Evolutionary conservation across 2,888 invertebrate species (phyloP), one percentile per base, ranked within the genome.

Genomic region (Sinelater perroti): DNA sequence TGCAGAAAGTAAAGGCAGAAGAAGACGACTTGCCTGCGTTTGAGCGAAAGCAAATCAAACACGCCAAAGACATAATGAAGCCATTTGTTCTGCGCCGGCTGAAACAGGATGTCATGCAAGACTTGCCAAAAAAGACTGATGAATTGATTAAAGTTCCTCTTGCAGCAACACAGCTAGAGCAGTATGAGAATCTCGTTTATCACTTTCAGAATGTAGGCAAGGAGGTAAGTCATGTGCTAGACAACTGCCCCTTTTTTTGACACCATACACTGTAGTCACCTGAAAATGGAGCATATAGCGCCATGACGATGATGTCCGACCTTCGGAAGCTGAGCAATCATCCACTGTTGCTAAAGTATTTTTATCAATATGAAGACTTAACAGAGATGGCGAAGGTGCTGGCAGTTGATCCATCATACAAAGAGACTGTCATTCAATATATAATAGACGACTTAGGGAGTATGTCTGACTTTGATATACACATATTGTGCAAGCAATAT

Each of bases 61-160:
- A 96, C 71, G 97, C 97, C 0, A 97, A 97, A 75, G 84, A 90
- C 44, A 97, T 98, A 65, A 95, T 98, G 91, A 92, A 91, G 75
- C 98, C 98, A 0, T 98, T 98, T 76, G 88, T 97, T 2, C 81
- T 98, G 35, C 82, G 97, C 11, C 82, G 98, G 54, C 80, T 97
- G 38, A 97, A 97, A 78, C 79, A 84, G 14, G 93, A 96, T 67
- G 96, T 96, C 0, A 81, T 94, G 0, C 85, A 87, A 54, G 91
- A 94, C 77, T 78, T 98, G 68, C 97, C 97, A 0, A 79, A 83
- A 67, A 98, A 97, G 79, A 84, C 82, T 1, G 91, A 94, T 61
- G 80, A 84, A 44, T 83, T 89, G 1, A 82, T 89, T 44, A 79
- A 80, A 63, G 84, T 90, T 57, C 75, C 86, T 0, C 86, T 97